Conservation (phyloP, 2,797 vertebrate species). For the Sternotherus odoratus region DNA sequence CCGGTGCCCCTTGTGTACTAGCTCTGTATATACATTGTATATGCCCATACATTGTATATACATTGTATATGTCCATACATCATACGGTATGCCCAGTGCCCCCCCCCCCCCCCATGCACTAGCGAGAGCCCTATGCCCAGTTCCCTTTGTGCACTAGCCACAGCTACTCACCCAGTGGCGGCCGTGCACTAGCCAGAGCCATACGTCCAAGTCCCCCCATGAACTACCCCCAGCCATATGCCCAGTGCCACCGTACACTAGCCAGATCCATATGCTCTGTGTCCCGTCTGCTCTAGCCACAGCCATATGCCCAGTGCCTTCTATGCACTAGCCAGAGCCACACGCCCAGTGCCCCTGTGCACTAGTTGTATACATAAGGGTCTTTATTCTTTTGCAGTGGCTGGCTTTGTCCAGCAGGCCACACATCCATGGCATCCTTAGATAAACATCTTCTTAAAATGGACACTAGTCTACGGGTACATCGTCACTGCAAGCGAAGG, state of each 20-base stretch:
- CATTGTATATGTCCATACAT: too few relatives aligned
- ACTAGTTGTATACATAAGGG: neutral
- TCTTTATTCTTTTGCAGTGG: neutral
- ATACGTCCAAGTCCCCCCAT: too few relatives aligned
- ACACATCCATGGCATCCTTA: neutral
- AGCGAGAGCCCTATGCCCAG: neutral
- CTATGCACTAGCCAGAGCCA: neutral
- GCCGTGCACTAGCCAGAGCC: neutral
- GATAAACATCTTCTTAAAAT: neutral
- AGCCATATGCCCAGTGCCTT: accelerated
- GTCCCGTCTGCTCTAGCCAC: neutral
- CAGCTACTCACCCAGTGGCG: neutral
- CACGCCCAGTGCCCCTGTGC: neutral
- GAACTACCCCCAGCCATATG: too few relatives aligned
- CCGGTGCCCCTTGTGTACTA: neutral
- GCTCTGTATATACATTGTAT: too few relatives aligned
- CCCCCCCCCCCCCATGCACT: accelerated
- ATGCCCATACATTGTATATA: too few relatives aligned
- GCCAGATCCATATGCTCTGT: too few relatives aligned
- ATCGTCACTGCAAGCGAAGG: too few relatives aligned
- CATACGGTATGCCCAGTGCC: too few relatives aligned
- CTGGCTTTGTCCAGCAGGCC: neutral
- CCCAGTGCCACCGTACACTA: neutral
- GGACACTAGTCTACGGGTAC: neutral
- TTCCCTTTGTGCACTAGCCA: neutral